Base-by-base conservation (phyloP, 2,888 invertebrate species). In the Agrotis puta region DNA sequence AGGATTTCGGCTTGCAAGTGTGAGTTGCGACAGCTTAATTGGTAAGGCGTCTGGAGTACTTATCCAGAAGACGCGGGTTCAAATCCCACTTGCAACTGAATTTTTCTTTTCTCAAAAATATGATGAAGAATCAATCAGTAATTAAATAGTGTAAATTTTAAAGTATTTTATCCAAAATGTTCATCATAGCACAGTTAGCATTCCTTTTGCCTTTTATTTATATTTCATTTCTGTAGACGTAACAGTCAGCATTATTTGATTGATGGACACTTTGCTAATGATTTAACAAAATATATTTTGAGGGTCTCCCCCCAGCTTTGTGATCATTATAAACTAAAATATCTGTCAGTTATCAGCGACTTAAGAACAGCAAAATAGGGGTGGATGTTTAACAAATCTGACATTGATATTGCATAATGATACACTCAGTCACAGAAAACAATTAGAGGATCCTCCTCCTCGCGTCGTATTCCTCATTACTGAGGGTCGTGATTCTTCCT, bases 321-420 rank as follows among this genome's bases (percentile, higher is more conserved):
- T 51, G 16, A 66, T 72, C 56, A 77, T 77, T 77, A 64, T 13
- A 16, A 0, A 39, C 3, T 67, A 43, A 67, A 51, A 57, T 64
- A 48, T 64, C 48, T 67, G 77, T 77, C 77, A 78, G 51, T 64
- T 62, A 68, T 77, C 63, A n/a, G 24, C 9, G 50, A 58, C 47
- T 51, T 63, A 53, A 16, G n/a, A 57, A 57, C 1, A 47, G 3
- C 3, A 68, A 65, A 69, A 65, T 73, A 20, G 22, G 43, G 18
- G 51, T 13, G 11, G 2, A 0, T 3, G 3, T 48, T n/a, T 45
- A 22, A 18, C 2, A 27, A 54, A 48, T 48, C 18, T 3, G 2
- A 1, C 6, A 20, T 20, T 20, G 9, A 39, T 11, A 2, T 39
- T 39, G 39, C 11, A 39, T 2, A 39, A 39, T 39, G 9, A 39